These are phyloP conservation scores for Chrysomela aeneicollis DNA, from an alignment of 2,888 invertebrate genomes.

Conservation along the genomic window DNA sequence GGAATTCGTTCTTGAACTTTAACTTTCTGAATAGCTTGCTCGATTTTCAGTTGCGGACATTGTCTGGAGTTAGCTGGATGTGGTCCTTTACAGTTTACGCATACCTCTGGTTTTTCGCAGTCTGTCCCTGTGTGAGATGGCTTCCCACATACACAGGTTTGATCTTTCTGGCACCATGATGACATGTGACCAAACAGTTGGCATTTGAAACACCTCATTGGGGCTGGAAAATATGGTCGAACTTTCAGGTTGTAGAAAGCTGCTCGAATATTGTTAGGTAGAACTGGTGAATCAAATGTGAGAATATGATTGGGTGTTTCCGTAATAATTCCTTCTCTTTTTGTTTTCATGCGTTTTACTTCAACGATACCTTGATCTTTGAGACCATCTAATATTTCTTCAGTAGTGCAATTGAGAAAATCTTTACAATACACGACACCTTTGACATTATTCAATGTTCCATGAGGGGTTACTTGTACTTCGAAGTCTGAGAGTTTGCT, in stretches of 20 bases:
- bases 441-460: constrained; percentile 1
- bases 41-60: background rate
- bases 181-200: constrained; percentile 14
- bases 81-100: constrained; percentile 13
- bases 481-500: constrained; percentile 6
- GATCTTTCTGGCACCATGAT: background rate
- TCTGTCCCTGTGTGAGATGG: no score
- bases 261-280: constrained; percentile 6
- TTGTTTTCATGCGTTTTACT: constrained; percentile 12
- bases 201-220: constrained; percentile 6
- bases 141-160: no score
- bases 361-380: constrained; percentile 11
- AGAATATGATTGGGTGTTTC: constrained; percentile 8
- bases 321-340: background rate
- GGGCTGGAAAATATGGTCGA: constrained; percentile 18
- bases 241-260: background rate
- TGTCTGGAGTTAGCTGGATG: constrained; percentile 21
- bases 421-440: constrained; percentile 3
- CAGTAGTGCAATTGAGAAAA: constrained; percentile 6
- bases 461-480: constrained; percentile 4
- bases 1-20: no score
- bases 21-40: constrained; percentile 1
- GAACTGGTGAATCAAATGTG: constrained; percentile 3
- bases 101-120: constrained; percentile 2
- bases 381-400: constrained; percentile 12